These are phyloP conservation scores for Platycnemis pennipes DNA, from an alignment of 2,888 invertebrate species.

Conservation along the genomic window DNA sequence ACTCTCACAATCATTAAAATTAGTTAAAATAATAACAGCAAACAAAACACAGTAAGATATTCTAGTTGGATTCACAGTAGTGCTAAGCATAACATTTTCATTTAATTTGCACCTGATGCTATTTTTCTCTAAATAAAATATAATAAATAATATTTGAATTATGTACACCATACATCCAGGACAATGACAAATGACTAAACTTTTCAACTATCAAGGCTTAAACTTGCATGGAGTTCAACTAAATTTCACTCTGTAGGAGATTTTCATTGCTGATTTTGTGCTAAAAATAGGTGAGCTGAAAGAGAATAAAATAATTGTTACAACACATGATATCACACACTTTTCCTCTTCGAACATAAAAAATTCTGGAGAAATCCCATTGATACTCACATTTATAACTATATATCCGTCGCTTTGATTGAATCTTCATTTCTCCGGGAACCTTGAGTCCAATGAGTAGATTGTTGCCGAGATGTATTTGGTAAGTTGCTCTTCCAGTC, in stretches of 20 bases:
- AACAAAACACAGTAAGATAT: not conserved
- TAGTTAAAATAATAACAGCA: not conserved
- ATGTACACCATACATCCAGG: not conserved
- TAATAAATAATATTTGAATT: not conserved
- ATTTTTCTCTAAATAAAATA: not conserved
- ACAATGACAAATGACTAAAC: not conserved
- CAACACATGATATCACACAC: not conserved
- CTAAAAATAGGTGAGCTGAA: not conserved
- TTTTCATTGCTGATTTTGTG: not conserved
- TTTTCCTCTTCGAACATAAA: not conserved
- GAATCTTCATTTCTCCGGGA: conserved; percentile 3
- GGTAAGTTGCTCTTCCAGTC: conserved; percentile 24
- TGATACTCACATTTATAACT: not conserved
- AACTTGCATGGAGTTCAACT: not conserved
- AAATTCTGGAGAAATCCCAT: not conserved
- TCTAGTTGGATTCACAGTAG: not conserved
- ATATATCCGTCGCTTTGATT: conserved; percentile 23
- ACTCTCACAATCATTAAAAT: not conserved
- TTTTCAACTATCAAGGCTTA: not conserved
- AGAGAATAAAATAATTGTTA: not conserved
- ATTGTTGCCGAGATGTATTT: not conserved
- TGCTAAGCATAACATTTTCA: not conserved
- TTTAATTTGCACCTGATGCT: not conserved
- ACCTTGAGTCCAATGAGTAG: not conserved
- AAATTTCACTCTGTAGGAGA: not conserved